Percentiles rank a stretch among this genome's conserved stretches.
Conservation (phyloP, 1,140 invertebrate genomes). For the Zaprionus lachaisei region DNA sequence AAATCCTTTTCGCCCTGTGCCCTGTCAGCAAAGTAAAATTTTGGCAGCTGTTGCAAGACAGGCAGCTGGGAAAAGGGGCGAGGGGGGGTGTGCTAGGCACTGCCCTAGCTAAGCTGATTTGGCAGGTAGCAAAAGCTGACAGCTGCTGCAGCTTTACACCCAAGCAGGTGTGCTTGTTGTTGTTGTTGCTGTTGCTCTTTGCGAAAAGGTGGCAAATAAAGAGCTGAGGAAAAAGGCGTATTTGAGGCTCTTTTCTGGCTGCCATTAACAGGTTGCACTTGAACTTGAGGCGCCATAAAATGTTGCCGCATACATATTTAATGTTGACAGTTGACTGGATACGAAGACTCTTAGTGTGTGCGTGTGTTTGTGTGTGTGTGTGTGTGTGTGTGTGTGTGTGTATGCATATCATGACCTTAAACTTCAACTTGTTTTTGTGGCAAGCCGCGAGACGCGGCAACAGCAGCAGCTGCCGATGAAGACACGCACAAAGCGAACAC, state of each 20-base stretch:
- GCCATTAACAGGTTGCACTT: slow-evolving; percentile 58
- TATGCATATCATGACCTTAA: slow-evolving; percentile 69
- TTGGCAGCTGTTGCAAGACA: slow-evolving; percentile 46
- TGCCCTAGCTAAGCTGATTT: slow-evolving; percentile 59
- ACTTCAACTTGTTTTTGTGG: slow-evolving; percentile 65
- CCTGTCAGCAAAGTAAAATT: slow-evolving; percentile 64
- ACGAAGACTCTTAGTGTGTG: slow-evolving; percentile 6
- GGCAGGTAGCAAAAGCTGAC: slow-evolving; percentile 40
- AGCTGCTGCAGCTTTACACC: slow-evolving; percentile 40
- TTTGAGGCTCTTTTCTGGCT: slow-evolving; percentile 33
- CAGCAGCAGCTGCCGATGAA: slow-evolving; percentile 43
- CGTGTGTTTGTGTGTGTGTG: slow-evolving; percentile 22
- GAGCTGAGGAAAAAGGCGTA: slow-evolving; percentile 16
- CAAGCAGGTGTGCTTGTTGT: background rate
- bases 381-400: slow-evolving; percentile 34
- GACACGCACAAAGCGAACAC: slow-evolving; percentile 45
- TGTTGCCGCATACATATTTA: slow-evolving; percentile 62
- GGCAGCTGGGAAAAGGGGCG: slow-evolving; percentile 16
- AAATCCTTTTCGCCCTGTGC: slow-evolving; percentile 41
- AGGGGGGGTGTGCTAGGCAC: slow-evolving; percentile 10
- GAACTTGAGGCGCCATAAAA: slow-evolving; percentile 68
- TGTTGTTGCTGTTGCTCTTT: background rate
- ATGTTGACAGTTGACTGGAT: slow-evolving; percentile 56
- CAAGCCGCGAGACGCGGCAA: slow-evolving; percentile 26
- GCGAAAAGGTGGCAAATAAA: slow-evolving; percentile 19